These are phyloP conservation scores for Slavum lentiscoides DNA, from an alignment of 2,888 invertebrate genomes.

Conservation along the genomic window DNA sequence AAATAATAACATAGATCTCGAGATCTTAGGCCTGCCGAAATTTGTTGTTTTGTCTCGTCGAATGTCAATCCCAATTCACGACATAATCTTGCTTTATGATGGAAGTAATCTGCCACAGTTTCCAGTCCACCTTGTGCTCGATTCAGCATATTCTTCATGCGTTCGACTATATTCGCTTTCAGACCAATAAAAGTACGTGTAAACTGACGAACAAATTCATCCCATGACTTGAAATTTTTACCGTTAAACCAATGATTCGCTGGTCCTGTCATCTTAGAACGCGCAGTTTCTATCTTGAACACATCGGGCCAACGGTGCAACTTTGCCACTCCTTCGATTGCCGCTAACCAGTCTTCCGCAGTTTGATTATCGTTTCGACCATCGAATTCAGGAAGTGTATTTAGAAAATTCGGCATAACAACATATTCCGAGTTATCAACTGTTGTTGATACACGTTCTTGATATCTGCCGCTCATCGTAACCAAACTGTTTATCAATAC, in stretches of 20 bases:
- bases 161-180: no score
- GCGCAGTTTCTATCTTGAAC: background rate
- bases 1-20: background rate
- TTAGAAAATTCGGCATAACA: background rate
- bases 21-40: background rate
- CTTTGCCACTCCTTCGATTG: background rate
- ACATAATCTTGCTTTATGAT: background rate
- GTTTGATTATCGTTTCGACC: background rate
- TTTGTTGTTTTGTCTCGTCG: background rate
- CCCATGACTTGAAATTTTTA: background rate
- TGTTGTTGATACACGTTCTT: no score
- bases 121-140: background rate
- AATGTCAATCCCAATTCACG: background rate
- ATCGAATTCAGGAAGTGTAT: background rate
- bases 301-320: slow-evolving; percentile 8
- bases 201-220: background rate
- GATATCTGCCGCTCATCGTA: no score
- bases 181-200: background rate
- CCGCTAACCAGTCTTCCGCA: background rate
- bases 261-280: background rate
- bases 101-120: background rate
- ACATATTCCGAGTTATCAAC: background rate
- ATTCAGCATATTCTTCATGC: background rate
- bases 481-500: no score
- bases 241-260: background rate